Conservation (phyloP, 2,888 invertebrate genomes). For the Crepidodera aurea region DNA sequence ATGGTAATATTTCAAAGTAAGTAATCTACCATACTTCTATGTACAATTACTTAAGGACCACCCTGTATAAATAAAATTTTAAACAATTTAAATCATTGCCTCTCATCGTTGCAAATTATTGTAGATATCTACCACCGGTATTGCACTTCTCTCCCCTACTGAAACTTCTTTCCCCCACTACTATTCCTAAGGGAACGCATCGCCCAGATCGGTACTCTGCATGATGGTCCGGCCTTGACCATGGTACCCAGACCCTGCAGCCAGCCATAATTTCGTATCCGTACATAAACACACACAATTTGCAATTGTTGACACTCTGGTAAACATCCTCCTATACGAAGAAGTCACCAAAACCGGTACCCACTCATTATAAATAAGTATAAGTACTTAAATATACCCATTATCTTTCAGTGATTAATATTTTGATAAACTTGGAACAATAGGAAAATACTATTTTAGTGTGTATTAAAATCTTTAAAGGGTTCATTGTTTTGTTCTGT, state of each 20-base stretch:
- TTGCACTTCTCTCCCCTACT: too few species aligned
- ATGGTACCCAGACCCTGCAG: neutral
- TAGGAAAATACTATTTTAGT: too few species aligned
- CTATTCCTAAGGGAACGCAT: neutral
- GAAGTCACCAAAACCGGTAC: neutral
- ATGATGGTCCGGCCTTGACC: slow-evolving; percentile 1
- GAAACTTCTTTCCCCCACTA: neutral
- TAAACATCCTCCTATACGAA: neutral
- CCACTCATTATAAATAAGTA: too few species aligned
- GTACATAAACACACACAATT: slow-evolving; percentile 2
- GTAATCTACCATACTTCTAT: too few species aligned
- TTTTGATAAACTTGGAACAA: too few species aligned
- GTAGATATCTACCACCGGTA: too few species aligned
- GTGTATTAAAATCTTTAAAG: neutral
- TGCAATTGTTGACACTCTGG: slow-evolving; percentile 1
- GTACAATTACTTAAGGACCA: too few species aligned
- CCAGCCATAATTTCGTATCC: neutral
- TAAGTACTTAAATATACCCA: neutral
- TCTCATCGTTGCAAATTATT: too few species aligned
- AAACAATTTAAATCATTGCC: too few species aligned
- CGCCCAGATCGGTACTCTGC: neutral
- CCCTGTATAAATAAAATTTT: too few species aligned
- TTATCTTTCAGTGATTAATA: too few species aligned
- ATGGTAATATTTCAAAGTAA: too few species aligned
- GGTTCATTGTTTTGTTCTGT: neutral